Evolutionary conservation across 2,888 invertebrate genomes (phyloP), one percentile per base, ranked within the genome.

Genomic region (Drosophila aldrichi): DNA sequence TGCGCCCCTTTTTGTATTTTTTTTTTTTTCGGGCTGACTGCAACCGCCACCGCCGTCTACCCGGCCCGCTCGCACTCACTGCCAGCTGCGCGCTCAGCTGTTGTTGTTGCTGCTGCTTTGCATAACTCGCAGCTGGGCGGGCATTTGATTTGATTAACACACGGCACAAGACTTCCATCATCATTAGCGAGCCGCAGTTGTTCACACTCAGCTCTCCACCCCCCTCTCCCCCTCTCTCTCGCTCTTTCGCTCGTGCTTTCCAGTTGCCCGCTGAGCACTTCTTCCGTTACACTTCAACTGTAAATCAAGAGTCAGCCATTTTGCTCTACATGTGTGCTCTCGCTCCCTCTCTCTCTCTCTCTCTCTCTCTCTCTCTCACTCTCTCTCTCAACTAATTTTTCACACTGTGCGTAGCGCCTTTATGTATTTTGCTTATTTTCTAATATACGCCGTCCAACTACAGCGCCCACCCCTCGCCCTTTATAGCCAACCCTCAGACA

Each of bases 251-350:
- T 43, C 14, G 0, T 4, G 46, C 46, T 46, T 44, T 10, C 55
- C 25, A 25, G 63, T 40, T 58, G 49, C 49, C 51, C 68, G 74
- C 68, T 71, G 69, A 46, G 49, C 76, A 71, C 82, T 84, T 79
- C 71, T 87, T 71, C 74, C 56, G 68, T 82, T 88, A 82, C 84
- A 82, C 86, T 84, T 82, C 84, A 85, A 88, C 78, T 78, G 80
- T 62, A 85, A 70, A 78, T 85, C 76, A 74, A 86, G 81, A 70
- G 76, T 52, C 61, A 64, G 48, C 70, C 70, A 70, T 80, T 73
- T 77, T 77, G 60, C 18, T 9, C 20, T 43, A 2, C 40, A 18
- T 36, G 25, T 6, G 14, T 36, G 20, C 20, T 34, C 20, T 14
- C 20, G 22, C 51, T 36, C 51, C 14, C 32, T 14, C 34, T 34